Evolutionary conservation across 2,797 vertebrate species (phyloP), one percentile per base, ranked within the genome.

Genomic region (Rallus crepitans): DNA sequence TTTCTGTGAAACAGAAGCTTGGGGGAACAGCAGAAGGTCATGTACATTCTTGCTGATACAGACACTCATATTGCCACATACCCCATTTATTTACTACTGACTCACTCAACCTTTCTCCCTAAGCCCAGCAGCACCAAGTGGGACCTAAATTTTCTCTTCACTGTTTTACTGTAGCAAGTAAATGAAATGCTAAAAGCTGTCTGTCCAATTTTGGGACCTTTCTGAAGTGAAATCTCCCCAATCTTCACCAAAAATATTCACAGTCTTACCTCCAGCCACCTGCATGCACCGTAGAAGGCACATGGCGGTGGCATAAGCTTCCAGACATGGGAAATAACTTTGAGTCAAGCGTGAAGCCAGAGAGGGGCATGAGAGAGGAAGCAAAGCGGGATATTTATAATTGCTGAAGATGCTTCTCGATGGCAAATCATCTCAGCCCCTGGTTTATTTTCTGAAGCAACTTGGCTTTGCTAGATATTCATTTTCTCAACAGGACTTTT

Each of bases 401-500:
- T 71, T 90, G 48, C 21, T 61, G 59, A 93, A 77, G 56, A 68
- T 24, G 9, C 35, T 72, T 79, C 39, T 37, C 3, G 1, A 63
- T 65, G 39, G 72, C 45, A 88, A 94, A 92, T 40, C 68, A 66
- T 20, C 55, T 88, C 72, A 94, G 56, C 4, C 25, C 21, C 23
- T 66, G 15, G 15, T 68, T 88, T 88, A 73, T 66, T 79, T 90
- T 90, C 50, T 12, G 1, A 91, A 91, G 53, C 5, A 85, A 57
- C 61, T 87, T 64, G 57, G 57, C 70, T 88, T 59, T 83, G 66
- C 48, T 84, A 93, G 85, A 82, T 66, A 93, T 82, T 91, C 56
- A 93, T 95, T 90, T 94, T 95, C 82, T 86, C 87, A 21, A 37
- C 63, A 68, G 39, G 77, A 90, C 60, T 90, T 92, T 42, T 93